These are phyloP conservation scores for Ganaspis sp. DNA, from an alignment of 1,140 invertebrate genomes.

Conservation along the genomic window DNA sequence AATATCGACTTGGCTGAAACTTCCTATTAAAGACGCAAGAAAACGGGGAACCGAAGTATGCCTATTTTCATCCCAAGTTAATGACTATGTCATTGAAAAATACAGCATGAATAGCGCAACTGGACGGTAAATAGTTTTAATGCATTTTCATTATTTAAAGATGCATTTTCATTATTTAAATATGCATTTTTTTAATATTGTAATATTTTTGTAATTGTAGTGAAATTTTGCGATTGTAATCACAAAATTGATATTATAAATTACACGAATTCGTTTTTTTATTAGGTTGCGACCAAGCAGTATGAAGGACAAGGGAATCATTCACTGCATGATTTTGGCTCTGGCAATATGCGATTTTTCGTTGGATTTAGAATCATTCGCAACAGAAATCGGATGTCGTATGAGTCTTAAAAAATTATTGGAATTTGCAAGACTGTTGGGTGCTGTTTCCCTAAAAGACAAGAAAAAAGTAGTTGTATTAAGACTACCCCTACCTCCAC, in stretches of 20 bases:
- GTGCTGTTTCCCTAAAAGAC: slow-evolving; percentile 63
- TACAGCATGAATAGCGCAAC: slow-evolving; percentile 66
- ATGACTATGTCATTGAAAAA: slow-evolving; percentile 67
- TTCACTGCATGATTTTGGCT: slow-evolving; percentile 74
- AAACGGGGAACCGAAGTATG: slow-evolving; percentile 65
- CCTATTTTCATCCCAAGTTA: slow-evolving; percentile 58
- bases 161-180: too few relatives aligned
- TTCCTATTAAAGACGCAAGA: slow-evolving; percentile 66
- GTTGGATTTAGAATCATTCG: slow-evolving; percentile 71
- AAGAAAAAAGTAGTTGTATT: slow-evolving; percentile 67
- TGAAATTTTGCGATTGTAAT: slow-evolving; percentile 11
- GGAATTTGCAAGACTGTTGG: slow-evolving; percentile 70
- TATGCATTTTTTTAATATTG: too few relatives aligned
- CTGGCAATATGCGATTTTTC: slow-evolving; percentile 68
- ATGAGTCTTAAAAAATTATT: slow-evolving; percentile 72
- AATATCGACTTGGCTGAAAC: slow-evolving; percentile 67
- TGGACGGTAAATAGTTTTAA: slow-evolving; percentile 71
- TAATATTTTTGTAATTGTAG: too few relatives aligned
- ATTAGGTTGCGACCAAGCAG: slow-evolving; percentile 71
- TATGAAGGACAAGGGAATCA: slow-evolving; percentile 74
- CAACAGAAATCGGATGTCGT: slow-evolving; percentile 62
- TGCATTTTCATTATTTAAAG: too few relatives aligned
- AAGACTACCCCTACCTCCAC: slow-evolving; percentile 74
- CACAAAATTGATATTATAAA: slow-evolving; percentile 24
- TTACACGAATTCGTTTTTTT: slow-evolving; percentile 49